Evolutionary conservation across 2,113 vertebrate species (phyloP).

Genomic region (Piaya cayana): DNA sequence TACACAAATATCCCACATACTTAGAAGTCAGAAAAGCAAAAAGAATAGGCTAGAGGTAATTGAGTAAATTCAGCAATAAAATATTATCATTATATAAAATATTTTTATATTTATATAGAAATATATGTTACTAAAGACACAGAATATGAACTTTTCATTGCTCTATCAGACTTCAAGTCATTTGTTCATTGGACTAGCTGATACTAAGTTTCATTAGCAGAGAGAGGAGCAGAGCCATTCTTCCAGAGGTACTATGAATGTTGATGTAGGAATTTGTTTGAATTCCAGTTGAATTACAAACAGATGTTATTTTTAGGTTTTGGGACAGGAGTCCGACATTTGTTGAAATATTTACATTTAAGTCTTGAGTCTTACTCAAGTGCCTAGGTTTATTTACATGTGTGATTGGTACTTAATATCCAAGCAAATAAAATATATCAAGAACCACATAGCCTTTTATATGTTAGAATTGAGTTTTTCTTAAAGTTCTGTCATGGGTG

Average conservation of each 20-base stretch:
- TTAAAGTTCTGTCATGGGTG: background rate
- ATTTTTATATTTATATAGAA: background rate
- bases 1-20: background rate
- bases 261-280: background rate
- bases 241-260: background rate
- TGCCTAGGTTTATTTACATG: fast-evolving
- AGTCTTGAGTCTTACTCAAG: background rate
- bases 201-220: background rate
- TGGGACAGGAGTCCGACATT: background rate
- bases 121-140: background rate
- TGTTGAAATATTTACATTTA: background rate
- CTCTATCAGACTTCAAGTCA: background rate
- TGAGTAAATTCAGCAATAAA: background rate
- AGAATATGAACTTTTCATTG: background rate
- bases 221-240: background rate
- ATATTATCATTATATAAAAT: background rate
- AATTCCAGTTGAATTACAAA: background rate
- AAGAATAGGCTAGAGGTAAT: background rate
- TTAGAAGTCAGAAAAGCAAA: background rate
- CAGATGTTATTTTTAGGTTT: background rate
- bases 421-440: background rate
- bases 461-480: background rate
- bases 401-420: background rate
- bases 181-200: background rate
- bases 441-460: background rate